Percentiles rank a stretch among this genome's conserved stretches.
These are phyloP conservation scores for Papilio glaucus DNA, from an alignment of 1,140 invertebrate species.

Conservation along the genomic window DNA sequence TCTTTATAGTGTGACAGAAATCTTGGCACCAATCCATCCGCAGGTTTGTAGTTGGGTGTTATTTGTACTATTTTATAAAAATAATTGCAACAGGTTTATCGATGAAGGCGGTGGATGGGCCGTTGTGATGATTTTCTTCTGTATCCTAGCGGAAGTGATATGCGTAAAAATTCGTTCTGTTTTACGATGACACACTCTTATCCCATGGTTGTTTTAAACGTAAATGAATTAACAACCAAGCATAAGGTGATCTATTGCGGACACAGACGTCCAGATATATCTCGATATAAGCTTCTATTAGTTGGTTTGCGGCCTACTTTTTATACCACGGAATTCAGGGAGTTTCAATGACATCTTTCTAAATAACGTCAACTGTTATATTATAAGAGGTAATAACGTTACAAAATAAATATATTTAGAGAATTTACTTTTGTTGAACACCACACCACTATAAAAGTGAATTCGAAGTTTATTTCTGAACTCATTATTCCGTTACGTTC, in stretches of 20 bases:
- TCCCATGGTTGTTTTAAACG: not conserved
- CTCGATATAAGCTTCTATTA: too few species aligned
- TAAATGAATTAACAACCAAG: too few species aligned
- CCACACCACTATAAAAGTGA: not conserved
- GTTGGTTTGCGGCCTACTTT: too few species aligned
- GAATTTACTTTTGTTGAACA: not conserved
- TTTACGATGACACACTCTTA: not conserved
- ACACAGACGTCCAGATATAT: too few species aligned
- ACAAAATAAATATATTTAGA: too few species aligned
- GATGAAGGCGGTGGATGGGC: not conserved
- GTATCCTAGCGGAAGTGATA: too few species aligned
- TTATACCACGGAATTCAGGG: too few species aligned
- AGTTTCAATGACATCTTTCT: too few species aligned
- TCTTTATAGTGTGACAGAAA: constrained; percentile 22
- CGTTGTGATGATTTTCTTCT: not conserved
- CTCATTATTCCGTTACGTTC: not conserved
- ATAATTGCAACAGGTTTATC: not conserved
- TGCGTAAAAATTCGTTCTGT: not conserved
- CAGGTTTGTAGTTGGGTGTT: not conserved
- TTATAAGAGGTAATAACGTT: too few species aligned
- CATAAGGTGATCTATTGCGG: too few species aligned
- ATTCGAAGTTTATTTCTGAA: not conserved
- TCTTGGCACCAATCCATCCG: constrained; percentile 8
- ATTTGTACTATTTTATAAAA: not conserved
- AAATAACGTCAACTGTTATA: too few species aligned